These are phyloP conservation scores for Diacarnus erythraeanus DNA, from an alignment of 37 sponge, comb jelly and placozoan genomes.

Conservation along the genomic window DNA sequence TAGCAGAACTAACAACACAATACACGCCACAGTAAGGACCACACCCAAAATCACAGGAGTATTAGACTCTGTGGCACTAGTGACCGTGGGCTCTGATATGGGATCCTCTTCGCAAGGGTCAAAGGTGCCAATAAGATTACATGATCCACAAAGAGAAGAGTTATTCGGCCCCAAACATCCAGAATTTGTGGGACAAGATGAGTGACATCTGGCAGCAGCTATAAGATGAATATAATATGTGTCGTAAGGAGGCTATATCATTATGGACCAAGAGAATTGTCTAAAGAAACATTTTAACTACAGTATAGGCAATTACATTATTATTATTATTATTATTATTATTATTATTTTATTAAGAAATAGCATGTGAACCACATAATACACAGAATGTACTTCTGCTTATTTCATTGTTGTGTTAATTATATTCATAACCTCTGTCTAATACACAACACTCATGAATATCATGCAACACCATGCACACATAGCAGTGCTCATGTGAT, in stretches of 20 bases:
- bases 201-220: conserved; percentile 26
- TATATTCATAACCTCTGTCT: no score
- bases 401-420: no score
- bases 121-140: neutral
- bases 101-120: conserved; percentile 11
- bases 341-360: no score
- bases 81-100: neutral
- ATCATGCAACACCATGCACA: no score
- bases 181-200: conserved; percentile 23
- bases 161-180: conserved; percentile 53
- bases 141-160: conserved; percentile 34
- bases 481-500: no score
- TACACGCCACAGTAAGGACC: conserved; percentile 16
- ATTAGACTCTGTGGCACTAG: neutral
- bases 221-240: neutral
- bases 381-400: no score
- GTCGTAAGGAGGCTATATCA: neutral
- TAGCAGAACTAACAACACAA: conserved; percentile 34
- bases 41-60: conserved; percentile 38
- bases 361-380: no score
- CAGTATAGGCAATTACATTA: no score
- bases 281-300: no score
- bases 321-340: no score
- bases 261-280: no score
- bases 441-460: no score